Conservation (phyloP, 2,113 vertebrate species). For the Tyto alba region DNA sequence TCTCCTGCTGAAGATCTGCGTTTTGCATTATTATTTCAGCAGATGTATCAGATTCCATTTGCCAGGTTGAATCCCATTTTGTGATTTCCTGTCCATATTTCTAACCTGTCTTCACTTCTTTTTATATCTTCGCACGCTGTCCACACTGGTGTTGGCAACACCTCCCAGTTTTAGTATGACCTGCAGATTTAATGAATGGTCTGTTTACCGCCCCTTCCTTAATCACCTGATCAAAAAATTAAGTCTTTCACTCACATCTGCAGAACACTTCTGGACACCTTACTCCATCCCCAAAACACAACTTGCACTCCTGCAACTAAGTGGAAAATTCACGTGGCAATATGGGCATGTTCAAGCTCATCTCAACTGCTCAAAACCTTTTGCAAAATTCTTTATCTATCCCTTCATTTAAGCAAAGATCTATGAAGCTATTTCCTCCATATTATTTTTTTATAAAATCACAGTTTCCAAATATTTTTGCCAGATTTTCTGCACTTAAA, state of each 20-base stretch:
- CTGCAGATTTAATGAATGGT: not conserved
- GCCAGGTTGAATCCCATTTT: conserved; percentile 31
- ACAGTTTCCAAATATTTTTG: not conserved
- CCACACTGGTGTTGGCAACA: not conserved
- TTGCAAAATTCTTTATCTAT: not conserved
- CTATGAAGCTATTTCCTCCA: not conserved
- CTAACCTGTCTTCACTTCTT: conserved; percentile 16
- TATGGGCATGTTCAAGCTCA: not conserved
- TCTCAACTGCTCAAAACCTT: not conserved
- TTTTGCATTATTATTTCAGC: conserved; percentile 32
- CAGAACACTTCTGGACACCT: not conserved
- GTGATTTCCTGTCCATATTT: conserved; percentile 34
- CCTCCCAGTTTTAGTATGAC: not conserved
- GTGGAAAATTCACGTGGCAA: not conserved
- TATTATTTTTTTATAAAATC: not conserved
- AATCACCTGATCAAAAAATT: not conserved
- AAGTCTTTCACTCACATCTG: not conserved
- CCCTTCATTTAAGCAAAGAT: not conserved
- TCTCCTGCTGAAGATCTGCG: not conserved
- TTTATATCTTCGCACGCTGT: not conserved
- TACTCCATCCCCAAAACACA: not conserved
- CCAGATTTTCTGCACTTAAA: not conserved
- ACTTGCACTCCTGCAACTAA: not conserved
- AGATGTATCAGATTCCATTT: conserved; percentile 10
- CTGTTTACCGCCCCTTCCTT: not conserved